A percentile compares a stretch with the other conserved stretches of the same genome.
These are phyloP conservation scores for Notolepis coatsorum DNA, from an alignment of 2,797 vertebrate species.

Conservation along the genomic window DNA sequence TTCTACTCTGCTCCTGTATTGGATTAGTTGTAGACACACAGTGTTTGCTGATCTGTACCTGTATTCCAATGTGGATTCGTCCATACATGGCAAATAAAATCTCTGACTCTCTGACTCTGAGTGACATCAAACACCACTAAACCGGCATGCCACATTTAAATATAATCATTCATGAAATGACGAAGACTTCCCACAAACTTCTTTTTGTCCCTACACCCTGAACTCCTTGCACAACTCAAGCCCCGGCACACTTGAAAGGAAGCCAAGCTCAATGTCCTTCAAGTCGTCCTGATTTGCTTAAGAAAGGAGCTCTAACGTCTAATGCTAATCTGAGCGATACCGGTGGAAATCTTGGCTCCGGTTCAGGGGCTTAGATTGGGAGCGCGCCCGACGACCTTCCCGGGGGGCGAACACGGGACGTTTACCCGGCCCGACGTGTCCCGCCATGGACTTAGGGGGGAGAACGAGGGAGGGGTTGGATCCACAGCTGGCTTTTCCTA, in stretches of 20 bases:
- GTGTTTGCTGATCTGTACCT: no score
- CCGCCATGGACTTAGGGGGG: slow-evolving; percentile 57
- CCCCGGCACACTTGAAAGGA: slow-evolving; percentile 73
- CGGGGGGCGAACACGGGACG: slow-evolving; percentile 75
- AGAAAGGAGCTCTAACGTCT: slow-evolving; percentile 77
- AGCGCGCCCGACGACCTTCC: slow-evolving; percentile 80
- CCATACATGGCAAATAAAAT: no score
- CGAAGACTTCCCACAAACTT: slow-evolving; percentile 66
- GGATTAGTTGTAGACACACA: no score
- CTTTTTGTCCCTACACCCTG: slow-evolving; percentile 68
- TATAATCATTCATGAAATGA: slow-evolving; percentile 52
- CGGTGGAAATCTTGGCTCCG: slow-evolving; percentile 81
- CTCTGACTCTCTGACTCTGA: no score
- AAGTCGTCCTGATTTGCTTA: slow-evolving; percentile 84
- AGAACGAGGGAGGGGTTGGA: slow-evolving; percentile 67
- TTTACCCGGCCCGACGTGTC: slow-evolving; percentile 77
- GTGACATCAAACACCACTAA: slow-evolving; percentile 34
- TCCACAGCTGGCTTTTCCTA: slow-evolving; percentile 50
- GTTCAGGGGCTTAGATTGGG: slow-evolving; percentile 83
- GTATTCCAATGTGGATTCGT: no score
- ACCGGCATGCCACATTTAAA: slow-evolving; percentile 49
- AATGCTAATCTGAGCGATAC: slow-evolving; percentile 84
- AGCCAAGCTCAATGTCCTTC: slow-evolving; percentile 79
- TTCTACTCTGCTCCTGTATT: no score
- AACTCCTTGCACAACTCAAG: slow-evolving; percentile 73